A percentile compares a stretch with the other conserved stretches of the same genome.
Conservation (phyloP, 30 jellyfish, hydroid and myxozoan species). For the Cassiopea andromeda region DNA sequence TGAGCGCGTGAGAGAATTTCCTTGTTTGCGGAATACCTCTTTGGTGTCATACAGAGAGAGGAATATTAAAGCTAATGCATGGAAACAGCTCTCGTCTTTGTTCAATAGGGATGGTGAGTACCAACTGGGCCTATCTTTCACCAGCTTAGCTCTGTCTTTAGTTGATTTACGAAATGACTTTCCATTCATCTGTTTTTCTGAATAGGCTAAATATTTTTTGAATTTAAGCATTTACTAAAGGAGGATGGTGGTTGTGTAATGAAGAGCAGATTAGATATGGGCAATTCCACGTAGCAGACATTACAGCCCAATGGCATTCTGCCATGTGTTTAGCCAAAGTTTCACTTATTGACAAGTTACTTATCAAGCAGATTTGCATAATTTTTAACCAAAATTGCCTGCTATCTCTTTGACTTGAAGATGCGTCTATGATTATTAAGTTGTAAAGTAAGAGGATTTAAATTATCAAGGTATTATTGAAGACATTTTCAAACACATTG, state of each 20-base stretch:
- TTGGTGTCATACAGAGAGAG: constrained; percentile 22
- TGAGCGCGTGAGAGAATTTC: constrained; percentile 3
- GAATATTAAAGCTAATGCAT: constrained; percentile 10
- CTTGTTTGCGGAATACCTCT: constrained; percentile 9
- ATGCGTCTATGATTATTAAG: too few relatives aligned
- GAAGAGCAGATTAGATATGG: neutral
- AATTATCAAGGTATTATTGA: too few relatives aligned
- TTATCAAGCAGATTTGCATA: too few relatives aligned
- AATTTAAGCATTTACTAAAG: neutral
- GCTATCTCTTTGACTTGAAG: too few relatives aligned
- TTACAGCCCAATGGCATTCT: too few relatives aligned
- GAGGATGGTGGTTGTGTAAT: neutral
- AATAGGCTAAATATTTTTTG: neutral
- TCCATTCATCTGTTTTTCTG: neutral
- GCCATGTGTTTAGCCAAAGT: too few relatives aligned
- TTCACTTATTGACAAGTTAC: too few relatives aligned
- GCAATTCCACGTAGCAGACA: too few relatives aligned
- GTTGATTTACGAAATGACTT: neutral
- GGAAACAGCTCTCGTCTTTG: constrained; percentile 27
- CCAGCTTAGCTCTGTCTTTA: neutral
- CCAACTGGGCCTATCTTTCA: neutral
- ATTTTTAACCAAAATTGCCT: too few relatives aligned
- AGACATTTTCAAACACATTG: too few relatives aligned
- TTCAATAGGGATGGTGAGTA: constrained; percentile 15
- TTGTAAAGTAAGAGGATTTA: too few relatives aligned